Base-by-base conservation (phyloP, 2,888 invertebrate genomes). In the Volucella zonaria region DNA sequence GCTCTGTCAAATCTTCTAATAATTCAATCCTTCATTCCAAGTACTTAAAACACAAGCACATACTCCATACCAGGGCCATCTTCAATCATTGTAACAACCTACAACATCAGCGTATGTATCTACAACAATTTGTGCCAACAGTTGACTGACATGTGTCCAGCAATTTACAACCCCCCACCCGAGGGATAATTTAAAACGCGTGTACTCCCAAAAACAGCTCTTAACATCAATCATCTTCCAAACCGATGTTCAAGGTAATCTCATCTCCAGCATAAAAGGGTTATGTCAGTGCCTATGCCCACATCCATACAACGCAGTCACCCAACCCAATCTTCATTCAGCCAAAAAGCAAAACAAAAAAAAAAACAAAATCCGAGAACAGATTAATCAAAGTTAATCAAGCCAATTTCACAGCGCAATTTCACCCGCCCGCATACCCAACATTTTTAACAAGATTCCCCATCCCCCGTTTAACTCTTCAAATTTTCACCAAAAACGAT, bases 181-280 rank as follows among this genome's bases (percentile, higher is more conserved):
- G 74, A 42, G 42, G 75, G 62, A 75, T 75, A 58, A 75, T 66
- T 75, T 66, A 66, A 75, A 75, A 75, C 49, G 58, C 66, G 43
- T 67, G 59, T 67, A 67, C 58, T 15, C 75, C 56, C 47, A 75
- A 75, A 75, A 62, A 59, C 43, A 15, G 45, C 66, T 59, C 42
- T 0, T 23, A 59, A 51, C 66, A 75, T 75, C 66, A 75, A 75
- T 75, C 75, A 75, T 75, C 58, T 66, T 40, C 70, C 70, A 70
- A 51, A 47, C 38, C 70, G 18, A 58, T 70, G 31, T 31, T 31
- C 31, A 31, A 31, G 4, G 31, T 31, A 31, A 31, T 31, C 31
- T 31, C 31, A 31, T 31, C 31, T 23, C 31, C 31, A 31, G 31
- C 31, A 31, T 6, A 31, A 70, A 70, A 47, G 70, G 70, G 58